Percentiles rank a stretch among this genome's conserved stretches.
These are phyloP conservation scores for Myiotriccus ornatus DNA, from an alignment of 2,797 vertebrate genomes.

Conservation along the genomic window DNA sequence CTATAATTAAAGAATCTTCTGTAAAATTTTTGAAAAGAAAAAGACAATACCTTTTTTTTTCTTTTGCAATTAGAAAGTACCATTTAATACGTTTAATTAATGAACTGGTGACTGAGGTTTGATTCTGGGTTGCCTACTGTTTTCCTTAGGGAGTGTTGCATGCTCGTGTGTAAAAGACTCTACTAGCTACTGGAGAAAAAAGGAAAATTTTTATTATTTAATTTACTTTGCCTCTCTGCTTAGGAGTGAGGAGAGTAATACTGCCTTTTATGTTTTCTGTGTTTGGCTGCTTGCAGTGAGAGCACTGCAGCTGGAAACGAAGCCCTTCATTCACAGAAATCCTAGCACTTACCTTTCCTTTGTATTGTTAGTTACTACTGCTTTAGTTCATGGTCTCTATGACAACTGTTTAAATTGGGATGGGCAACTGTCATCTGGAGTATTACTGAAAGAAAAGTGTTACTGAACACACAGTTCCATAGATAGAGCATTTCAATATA, in stretches of 20 bases:
- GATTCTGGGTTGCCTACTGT: conserved; percentile 6
- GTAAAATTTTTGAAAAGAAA: neutral
- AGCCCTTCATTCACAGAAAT: conserved; percentile 75
- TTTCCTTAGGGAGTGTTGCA: conserved; percentile 6
- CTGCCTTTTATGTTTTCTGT: conserved; percentile 28
- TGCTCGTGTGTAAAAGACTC: neutral
- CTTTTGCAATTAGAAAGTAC: conserved; percentile 12
- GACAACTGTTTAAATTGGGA: conserved; percentile 96
- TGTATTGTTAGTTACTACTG: conserved; percentile 78
- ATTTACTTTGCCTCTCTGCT: conserved; percentile 36
- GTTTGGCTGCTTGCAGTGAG: conserved; percentile 44
- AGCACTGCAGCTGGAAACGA: conserved; percentile 43
- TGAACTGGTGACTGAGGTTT: neutral
- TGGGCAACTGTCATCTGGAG: conserved; percentile 93
- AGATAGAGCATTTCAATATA: conserved; percentile 93
- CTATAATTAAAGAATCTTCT: neutral
- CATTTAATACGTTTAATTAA: conserved; percentile 16
- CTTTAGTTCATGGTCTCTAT: conserved; percentile 86
- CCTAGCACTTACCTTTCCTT: conserved; percentile 81
- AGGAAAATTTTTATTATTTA: neutral
- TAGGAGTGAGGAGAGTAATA: neutral
- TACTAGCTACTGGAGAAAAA: neutral
- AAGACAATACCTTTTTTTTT: neutral
- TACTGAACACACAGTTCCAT: conserved; percentile 82
- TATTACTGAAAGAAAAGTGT: conserved; percentile 89